Evolutionary conservation across 2,113 vertebrate species (phyloP).

Genomic region (Tetrao urogallus): DNA sequence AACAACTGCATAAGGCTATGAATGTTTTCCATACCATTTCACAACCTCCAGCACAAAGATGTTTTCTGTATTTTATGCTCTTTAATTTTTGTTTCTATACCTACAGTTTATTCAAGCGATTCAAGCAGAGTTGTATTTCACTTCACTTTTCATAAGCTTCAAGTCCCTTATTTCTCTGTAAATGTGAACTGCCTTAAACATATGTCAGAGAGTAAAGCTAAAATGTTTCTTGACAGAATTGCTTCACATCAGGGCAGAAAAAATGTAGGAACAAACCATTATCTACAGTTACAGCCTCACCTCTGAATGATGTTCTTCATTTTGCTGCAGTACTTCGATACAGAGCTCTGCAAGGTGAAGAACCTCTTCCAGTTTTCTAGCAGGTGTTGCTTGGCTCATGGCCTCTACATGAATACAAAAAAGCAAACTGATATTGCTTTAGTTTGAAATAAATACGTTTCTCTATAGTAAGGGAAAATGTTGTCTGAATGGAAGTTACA

Average conservation of each 20-base stretch:
- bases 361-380: conserved; percentile 90
- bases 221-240: conserved; percentile 63
- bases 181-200: conserved; percentile 60
- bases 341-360: conserved; percentile 93
- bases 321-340: conserved; percentile 96
- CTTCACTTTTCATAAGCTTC: conserved; percentile 57
- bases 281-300: conserved; percentile 72
- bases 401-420: conserved; percentile 72
- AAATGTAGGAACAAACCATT: background rate
- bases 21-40: conserved; percentile 42
- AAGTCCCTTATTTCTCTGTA: conserved; percentile 36
- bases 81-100: conserved; percentile 47
- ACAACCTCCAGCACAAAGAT: conserved; percentile 14
- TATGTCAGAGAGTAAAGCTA: conserved; percentile 45
- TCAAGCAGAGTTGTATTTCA: conserved; percentile 41
- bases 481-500: background rate
- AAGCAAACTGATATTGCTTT: conserved; percentile 32
- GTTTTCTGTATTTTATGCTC: conserved; percentile 5
- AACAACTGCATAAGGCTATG: background rate
- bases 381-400: conserved; percentile 83
- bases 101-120: conserved; percentile 1
- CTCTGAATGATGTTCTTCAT: conserved; percentile 97
- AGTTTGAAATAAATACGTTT: conserved; percentile 6
- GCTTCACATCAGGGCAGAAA: background rate
- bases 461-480: background rate